These are phyloP conservation scores for Halcyon malimbica DNA, from an alignment of 2,113 vertebrate genomes.

Conservation along the genomic window DNA sequence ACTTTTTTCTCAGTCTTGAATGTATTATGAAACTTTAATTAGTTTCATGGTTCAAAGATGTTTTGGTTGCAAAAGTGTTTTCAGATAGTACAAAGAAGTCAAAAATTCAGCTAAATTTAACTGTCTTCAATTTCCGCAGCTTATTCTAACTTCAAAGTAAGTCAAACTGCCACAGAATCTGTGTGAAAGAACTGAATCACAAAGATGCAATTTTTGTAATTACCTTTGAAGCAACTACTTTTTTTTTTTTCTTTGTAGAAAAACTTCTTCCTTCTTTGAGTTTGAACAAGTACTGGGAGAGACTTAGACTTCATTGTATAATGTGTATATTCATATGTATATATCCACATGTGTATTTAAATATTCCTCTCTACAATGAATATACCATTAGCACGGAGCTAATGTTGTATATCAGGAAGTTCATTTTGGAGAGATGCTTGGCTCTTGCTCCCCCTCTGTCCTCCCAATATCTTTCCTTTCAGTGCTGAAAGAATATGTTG, in stretches of 20 bases:
- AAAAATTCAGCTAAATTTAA: background rate
- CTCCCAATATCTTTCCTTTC: background rate
- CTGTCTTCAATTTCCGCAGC: background rate
- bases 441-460: background rate
- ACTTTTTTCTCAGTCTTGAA: background rate
- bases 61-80: background rate
- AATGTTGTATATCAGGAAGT: background rate
- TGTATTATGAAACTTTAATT: background rate
- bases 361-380: background rate
- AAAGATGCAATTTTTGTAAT: background rate
- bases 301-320: background rate
- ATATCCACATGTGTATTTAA: rapidly evolving
- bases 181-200: background rate
- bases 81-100: background rate
- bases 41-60: background rate
- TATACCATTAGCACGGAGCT: background rate
- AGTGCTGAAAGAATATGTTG: background rate
- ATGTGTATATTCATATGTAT: background rate
- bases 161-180: background rate
- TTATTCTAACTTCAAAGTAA: constrained; percentile 1
- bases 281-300: background rate
- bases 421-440: background rate
- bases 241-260: background rate
- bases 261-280: background rate
- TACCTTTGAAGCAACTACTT: background rate